These are phyloP conservation scores for Erpobdella octoculata DNA, from an alignment of 2,888 invertebrate species.

Conservation along the genomic window DNA sequence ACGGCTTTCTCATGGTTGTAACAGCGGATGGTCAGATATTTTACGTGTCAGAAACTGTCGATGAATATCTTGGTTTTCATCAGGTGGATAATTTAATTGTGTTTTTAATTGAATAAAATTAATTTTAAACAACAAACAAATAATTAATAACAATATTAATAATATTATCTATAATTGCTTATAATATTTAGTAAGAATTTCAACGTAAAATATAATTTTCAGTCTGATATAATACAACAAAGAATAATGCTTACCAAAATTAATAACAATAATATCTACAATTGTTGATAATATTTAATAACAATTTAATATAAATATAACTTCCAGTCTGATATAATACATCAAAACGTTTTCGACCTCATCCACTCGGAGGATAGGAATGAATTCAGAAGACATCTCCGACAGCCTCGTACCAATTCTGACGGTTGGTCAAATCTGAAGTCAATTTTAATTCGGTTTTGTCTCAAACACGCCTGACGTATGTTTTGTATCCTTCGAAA, in stretches of 20 bases:
- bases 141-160: background rate
- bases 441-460: too few relatives aligned
- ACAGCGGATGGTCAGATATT: slow-evolving; percentile 98
- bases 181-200: background rate
- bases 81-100: slow-evolving; percentile 62
- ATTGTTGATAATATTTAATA: background rate
- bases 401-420: slow-evolving; percentile 42
- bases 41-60: slow-evolving; percentile 97
- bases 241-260: slow-evolving; percentile 49
- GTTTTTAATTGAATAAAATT: background rate
- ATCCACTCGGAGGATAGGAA: slow-evolving; percentile 98
- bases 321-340: slow-evolving; percentile 91
- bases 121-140: background rate
- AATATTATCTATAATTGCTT: background rate
- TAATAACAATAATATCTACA: background rate
- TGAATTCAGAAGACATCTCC: slow-evolving; percentile 82
- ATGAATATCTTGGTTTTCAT: slow-evolving; percentile 98
- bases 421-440: too few relatives aligned
- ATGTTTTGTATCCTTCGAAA: too few relatives aligned
- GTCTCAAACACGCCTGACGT: too few relatives aligned
- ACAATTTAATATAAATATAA: background rate
- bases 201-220: slow-evolving; percentile 38
- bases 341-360: slow-evolving; percentile 96
- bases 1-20: slow-evolving; percentile 95
- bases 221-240: slow-evolving; percentile 99